Percentiles rank a stretch among this genome's conserved stretches.
These are phyloP conservation scores for Polyploca ridens DNA, from an alignment of 2,888 invertebrate species.

Conservation along the genomic window DNA sequence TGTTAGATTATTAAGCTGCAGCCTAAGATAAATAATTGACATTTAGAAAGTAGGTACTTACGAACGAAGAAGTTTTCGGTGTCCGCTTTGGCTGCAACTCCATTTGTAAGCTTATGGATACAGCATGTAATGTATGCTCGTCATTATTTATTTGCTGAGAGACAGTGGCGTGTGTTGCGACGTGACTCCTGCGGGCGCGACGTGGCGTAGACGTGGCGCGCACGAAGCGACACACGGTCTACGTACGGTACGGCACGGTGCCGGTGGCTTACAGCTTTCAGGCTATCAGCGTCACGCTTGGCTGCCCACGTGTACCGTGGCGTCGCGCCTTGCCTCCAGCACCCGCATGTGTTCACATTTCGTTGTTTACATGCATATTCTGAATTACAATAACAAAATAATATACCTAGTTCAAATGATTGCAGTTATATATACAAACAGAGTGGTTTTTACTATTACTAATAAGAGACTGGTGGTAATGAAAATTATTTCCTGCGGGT, in stretches of 20 bases:
- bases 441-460: not conserved
- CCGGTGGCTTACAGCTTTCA: not conserved
- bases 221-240: constrained; percentile 27
- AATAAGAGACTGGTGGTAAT: too few species aligned
- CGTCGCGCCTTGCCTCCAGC: constrained; percentile 22
- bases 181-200: constrained; percentile 17
- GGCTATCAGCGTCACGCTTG: constrained; percentile 63
- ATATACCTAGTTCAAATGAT: not conserved
- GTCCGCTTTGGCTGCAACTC: too few species aligned
- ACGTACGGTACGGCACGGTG: constrained; percentile 29
- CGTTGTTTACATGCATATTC: constrained; percentile 29
- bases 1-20: too few species aligned
- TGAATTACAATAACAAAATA: not conserved
- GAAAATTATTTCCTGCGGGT: too few species aligned
- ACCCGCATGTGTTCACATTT: constrained; percentile 48
- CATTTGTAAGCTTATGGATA: too few species aligned
- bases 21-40: too few species aligned
- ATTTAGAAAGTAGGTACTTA: too few species aligned
- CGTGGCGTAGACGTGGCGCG: not conserved
- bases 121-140: constrained; percentile 8
- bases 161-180: constrained; percentile 14
- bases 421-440: not conserved
- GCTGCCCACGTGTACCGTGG: constrained; percentile 42
- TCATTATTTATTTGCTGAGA: constrained; percentile 22
- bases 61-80: too few species aligned